Evolutionary conservation across 92 coral and sea anemone genomes (phyloP).

Genomic region (Porites evermanni): DNA sequence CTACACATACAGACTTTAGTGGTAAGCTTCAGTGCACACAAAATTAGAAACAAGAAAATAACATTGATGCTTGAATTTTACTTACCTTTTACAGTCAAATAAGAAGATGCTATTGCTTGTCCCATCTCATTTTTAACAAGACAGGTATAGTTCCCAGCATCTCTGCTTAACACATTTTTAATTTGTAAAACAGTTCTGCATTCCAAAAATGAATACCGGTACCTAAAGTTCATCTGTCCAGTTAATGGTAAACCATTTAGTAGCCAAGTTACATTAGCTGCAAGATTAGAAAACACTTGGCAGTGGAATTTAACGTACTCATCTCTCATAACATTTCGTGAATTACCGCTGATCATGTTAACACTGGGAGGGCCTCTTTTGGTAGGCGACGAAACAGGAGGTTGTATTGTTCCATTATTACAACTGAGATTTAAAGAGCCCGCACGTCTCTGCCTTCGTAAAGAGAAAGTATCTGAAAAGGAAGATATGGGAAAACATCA

Average conservation of each 20-base stretch:
- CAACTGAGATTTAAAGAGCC: not conserved
- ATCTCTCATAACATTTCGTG: not conserved
- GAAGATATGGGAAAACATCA: not conserved
- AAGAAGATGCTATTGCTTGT: slow-evolving; percentile 8
- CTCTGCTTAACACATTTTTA: not conserved
- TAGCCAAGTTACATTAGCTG: slow-evolving; percentile 31
- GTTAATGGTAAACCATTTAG: not conserved
- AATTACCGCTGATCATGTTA: not conserved
- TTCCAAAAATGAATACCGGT: not conserved
- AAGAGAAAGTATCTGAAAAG: not conserved
- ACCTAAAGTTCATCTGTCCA: not conserved
- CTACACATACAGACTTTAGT: too few relatives aligned
- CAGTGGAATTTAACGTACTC: not conserved
- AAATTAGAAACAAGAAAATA: too few relatives aligned
- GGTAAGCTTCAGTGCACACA: too few relatives aligned
- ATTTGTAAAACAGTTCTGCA: not conserved
- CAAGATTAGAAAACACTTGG: not conserved
- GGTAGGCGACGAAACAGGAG: not conserved
- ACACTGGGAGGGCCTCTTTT: not conserved
- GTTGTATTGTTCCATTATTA: not conserved
- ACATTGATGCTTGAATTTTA: not conserved
- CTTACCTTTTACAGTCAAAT: not conserved
- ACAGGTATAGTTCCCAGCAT: slow-evolving; percentile 33
- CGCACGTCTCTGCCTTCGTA: slow-evolving; percentile 12
- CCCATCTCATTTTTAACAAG: slow-evolving; percentile 11